Percentiles rank a stretch among this genome's conserved stretches.
Evolutionary conservation across 2,113 vertebrate genomes (phyloP).

Genomic region (Paradisaea rubra): DNA sequence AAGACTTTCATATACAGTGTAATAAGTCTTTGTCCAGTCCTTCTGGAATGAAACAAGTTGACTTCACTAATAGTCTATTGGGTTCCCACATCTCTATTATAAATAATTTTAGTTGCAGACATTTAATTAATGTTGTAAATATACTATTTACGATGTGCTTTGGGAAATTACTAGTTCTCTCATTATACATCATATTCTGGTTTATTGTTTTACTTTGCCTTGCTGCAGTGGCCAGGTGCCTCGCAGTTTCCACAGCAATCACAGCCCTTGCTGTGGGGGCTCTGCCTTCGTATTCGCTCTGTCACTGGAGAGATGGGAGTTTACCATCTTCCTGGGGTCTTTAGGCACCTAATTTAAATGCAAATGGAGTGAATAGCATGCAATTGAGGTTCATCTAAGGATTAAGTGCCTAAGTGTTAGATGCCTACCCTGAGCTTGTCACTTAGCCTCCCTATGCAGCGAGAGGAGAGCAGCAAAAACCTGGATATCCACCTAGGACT

Average conservation of each 20-base stretch:
- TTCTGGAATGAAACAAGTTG: slow-evolving; percentile 24
- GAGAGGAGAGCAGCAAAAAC: not conserved
- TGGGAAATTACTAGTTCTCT: slow-evolving; percentile 7
- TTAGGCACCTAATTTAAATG: not conserved
- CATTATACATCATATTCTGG: not conserved
- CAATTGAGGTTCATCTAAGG: not conserved
- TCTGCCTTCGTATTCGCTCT: not conserved
- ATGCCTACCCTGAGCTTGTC: not conserved
- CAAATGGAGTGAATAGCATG: not conserved
- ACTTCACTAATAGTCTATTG: slow-evolving; percentile 49
- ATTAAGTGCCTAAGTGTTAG: not conserved
- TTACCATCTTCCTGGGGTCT: not conserved
- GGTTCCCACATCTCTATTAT: slow-evolving; percentile 36
- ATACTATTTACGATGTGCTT: slow-evolving; percentile 23
- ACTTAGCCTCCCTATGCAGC: not conserved
- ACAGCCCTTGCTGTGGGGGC: not conserved
- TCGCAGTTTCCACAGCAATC: not conserved
- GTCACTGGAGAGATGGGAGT: not conserved
- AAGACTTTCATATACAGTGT: not conserved
- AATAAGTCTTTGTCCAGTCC: slow-evolving; percentile 11
- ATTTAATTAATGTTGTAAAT: slow-evolving; percentile 62
- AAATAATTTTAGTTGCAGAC: slow-evolving; percentile 57
- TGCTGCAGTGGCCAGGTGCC: not conserved
- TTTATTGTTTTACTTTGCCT: not conserved
- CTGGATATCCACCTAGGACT: not conserved